phyloP scores from a whole-genome alignment of 37 sponge, comb jelly and placozoan genomes.

The Chondrosia reniformis region DNA sequence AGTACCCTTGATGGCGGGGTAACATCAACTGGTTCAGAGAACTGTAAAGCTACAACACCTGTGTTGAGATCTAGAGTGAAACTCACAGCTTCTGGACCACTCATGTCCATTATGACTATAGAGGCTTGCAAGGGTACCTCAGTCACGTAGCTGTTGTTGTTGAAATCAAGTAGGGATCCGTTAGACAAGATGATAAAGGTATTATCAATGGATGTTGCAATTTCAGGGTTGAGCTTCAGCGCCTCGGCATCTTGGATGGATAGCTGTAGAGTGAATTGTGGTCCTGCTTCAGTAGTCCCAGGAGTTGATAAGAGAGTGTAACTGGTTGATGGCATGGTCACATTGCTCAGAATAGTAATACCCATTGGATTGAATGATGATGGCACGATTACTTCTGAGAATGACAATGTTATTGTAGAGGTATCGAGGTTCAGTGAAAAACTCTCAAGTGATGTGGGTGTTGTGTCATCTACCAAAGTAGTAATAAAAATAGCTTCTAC shows the following conservation, averaged over 20 bases:
- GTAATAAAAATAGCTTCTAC: background rate
- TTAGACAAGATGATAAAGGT: conserved; percentile 54
- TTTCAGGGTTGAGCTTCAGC: conserved; percentile 43
- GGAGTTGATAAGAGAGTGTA: conserved; percentile 45
- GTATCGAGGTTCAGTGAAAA: conserved; percentile 35
- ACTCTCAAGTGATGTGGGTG: conserved; percentile 5
- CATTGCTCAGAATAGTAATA: background rate
- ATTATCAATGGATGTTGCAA: conserved; percentile 49
- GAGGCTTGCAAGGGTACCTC: conserved; percentile 34
- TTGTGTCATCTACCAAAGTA: conserved; percentile 13
- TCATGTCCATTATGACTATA: conserved; percentile 44
- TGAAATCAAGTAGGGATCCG: conserved; percentile 50
- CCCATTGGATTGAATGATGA: conserved; percentile 3
- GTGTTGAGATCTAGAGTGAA: conserved; percentile 65
- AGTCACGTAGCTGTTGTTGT: conserved; percentile 30
- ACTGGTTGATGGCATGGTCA: background rate
- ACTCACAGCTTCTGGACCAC: conserved; percentile 36
- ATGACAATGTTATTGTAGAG: conserved; percentile 19
- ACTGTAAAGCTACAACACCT: conserved; percentile 55
- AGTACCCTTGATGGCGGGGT: conserved; percentile 10
- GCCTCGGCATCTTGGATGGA: conserved; percentile 71
- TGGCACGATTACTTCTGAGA: conserved; percentile 20
- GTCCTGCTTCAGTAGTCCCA: conserved; percentile 7
- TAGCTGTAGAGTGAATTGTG: conserved; percentile 28
- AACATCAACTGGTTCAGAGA: conserved; percentile 65